These are phyloP conservation scores for Oxyscelio sp. DNA, from an alignment of 2,888 invertebrate genomes.

Conservation along the genomic window DNA sequence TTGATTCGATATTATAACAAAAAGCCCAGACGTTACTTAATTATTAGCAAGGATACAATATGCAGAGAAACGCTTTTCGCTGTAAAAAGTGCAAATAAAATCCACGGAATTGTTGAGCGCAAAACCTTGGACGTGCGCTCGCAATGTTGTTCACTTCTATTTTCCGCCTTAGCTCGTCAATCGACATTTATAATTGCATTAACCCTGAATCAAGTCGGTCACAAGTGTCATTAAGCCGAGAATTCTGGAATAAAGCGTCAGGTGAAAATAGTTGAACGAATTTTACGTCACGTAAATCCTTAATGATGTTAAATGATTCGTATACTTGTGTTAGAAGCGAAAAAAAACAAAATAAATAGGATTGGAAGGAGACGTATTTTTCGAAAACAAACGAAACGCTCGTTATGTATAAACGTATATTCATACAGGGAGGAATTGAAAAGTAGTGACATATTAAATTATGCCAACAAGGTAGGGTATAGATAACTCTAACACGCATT, in stretches of 20 bases:
- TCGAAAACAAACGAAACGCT: background rate
- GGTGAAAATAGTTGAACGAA: constrained; percentile 23
- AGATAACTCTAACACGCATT: constrained; percentile 63
- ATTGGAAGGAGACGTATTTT: too few species aligned
- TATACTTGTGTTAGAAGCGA: too few species aligned
- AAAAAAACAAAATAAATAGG: too few species aligned
- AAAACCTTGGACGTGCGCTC: constrained; percentile 57
- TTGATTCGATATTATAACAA: constrained; percentile 36
- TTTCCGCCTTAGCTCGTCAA: constrained; percentile 62
- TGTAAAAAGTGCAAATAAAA: constrained; percentile 49
- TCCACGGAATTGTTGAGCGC: constrained; percentile 32
- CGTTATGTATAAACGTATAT: background rate
- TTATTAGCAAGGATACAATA: constrained; percentile 47
- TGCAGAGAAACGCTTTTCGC: constrained; percentile 42
- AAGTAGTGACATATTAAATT: constrained; percentile 67
- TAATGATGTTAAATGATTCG: too few species aligned
- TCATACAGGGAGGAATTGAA: constrained; percentile 29
- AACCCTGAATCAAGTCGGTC: constrained; percentile 66
- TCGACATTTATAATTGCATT: constrained; percentile 68
- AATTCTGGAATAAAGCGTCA: constrained; percentile 9
- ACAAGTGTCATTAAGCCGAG: constrained; percentile 51
- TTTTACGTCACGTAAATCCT: too few species aligned
- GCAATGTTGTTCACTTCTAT: constrained; percentile 50
- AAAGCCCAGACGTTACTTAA: constrained; percentile 44
- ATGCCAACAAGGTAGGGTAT: constrained; percentile 46